Percentiles rank a stretch among this genome's conserved stretches.
Evolutionary conservation across 2,797 vertebrate species (phyloP).

Genomic region (Heliangelus exortis): DNA sequence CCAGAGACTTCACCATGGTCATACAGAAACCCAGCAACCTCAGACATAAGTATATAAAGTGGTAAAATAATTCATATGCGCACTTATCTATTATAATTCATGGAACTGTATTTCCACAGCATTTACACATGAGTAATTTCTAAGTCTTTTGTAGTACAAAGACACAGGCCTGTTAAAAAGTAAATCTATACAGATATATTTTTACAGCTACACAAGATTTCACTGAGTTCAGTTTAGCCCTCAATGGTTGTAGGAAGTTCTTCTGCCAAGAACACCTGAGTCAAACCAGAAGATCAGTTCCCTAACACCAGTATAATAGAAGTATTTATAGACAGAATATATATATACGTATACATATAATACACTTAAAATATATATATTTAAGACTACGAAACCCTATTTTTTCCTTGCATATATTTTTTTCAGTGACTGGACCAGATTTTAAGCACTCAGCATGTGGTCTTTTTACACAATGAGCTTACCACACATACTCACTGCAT

Average conservation of each 20-base stretch:
- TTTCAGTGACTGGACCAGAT: background rate
- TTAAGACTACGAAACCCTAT: background rate
- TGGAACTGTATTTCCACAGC: background rate
- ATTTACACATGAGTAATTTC: background rate
- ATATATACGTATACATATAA: background rate
- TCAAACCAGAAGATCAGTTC: background rate
- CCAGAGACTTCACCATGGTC: background rate
- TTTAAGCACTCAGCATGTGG: background rate
- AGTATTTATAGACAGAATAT: background rate
- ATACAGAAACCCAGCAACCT: background rate
- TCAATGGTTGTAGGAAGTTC: background rate
- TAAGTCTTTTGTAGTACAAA: background rate
- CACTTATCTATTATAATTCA: background rate
- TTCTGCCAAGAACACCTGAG: background rate
- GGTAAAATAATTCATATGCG: background rate
- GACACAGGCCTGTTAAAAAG: background rate
- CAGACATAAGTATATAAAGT: background rate
- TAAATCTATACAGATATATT: background rate
- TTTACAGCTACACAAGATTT: background rate
- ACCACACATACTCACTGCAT: background rate
- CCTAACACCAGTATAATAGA: background rate
- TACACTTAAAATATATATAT: background rate
- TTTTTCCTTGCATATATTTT: background rate
- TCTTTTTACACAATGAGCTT: background rate
- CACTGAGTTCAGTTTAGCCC: background rate